Conservation (phyloP, 2,888 invertebrate species). For the Leuctra nigra region DNA sequence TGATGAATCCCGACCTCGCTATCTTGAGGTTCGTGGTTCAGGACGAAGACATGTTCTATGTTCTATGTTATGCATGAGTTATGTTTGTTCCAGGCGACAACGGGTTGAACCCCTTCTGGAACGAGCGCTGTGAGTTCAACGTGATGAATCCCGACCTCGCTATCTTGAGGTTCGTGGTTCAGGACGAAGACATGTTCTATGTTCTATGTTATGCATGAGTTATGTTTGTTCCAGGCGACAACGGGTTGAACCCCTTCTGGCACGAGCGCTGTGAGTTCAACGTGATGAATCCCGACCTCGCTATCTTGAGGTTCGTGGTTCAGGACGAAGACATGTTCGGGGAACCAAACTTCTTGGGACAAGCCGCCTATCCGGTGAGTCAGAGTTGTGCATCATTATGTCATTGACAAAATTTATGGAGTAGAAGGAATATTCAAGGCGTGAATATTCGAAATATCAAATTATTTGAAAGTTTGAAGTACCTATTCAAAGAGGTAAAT, state of each 20-base stretch:
- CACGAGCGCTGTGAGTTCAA: conserved; percentile 80
- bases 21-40: conserved; percentile 81
- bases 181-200: conserved; percentile 97
- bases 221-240: too few relatives aligned
- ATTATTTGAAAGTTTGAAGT: too few relatives aligned
- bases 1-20: conserved; percentile 76
- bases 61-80: too few relatives aligned
- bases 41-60: conserved; percentile 96
- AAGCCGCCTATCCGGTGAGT: conserved; percentile 76
- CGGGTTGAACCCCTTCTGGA: conserved; percentile 91
- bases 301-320: conserved; percentile 78
- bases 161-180: conserved; percentile 77
- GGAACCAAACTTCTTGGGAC: conserved; percentile 93
- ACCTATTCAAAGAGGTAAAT: too few relatives aligned
- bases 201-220: too few relatives aligned
- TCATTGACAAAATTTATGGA: too few relatives aligned
- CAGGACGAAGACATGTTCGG: conserved; percentile 97
- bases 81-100: conserved; percentile 61
- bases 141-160: conserved; percentile 77
- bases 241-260: conserved; percentile 92
- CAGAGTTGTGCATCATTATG: too few relatives aligned
- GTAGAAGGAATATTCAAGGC: too few relatives aligned
- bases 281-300: conserved; percentile 72
- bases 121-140: conserved; percentile 77
- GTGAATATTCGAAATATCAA: too few relatives aligned